A percentile compares a stretch with the other conserved stretches of the same genome.
Evolutionary conservation across 2,797 vertebrate genomes (phyloP).

Genomic region (Pygocentrus nattereri): DNA sequence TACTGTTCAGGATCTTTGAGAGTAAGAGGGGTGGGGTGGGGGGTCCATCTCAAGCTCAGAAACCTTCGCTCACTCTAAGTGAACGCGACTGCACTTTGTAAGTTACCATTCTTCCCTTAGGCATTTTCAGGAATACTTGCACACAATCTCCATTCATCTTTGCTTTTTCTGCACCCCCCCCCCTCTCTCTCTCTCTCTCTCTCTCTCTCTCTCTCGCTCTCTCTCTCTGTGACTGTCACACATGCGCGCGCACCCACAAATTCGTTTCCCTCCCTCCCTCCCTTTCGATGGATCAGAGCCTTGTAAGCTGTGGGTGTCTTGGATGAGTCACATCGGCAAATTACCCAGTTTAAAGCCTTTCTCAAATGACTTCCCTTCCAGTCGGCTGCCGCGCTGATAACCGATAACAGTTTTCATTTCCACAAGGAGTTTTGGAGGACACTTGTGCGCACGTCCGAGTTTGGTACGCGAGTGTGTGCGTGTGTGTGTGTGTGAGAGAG

Average conservation of each 20-base stretch:
- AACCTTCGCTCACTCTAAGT: conserved; percentile 31
- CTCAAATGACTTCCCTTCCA: conserved; percentile 83
- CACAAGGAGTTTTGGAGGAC: conserved; percentile 82
- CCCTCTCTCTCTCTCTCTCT: conserved; percentile 27
- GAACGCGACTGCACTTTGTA: conserved; percentile 52
- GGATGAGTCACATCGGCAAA: conserved; percentile 85
- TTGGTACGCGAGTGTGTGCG: conserved; percentile 56
- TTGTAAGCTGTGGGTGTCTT: conserved; percentile 80
- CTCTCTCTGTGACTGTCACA: conserved; percentile 30
- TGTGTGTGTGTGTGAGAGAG: not conserved
- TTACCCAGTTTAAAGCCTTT: conserved; percentile 82
- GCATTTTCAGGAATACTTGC: conserved; percentile 41
- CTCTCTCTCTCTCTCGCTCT: not conserved
- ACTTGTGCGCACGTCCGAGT: conserved; percentile 65
- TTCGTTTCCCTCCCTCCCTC: conserved; percentile 73
- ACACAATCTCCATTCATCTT: conserved; percentile 52
- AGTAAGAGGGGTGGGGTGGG: not conserved
- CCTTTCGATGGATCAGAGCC: conserved; percentile 75
- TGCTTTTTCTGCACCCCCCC: conserved; percentile 25
- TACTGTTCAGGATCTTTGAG: not conserved
- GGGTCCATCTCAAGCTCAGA: conserved; percentile 30
- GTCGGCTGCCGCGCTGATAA: conserved; percentile 79
- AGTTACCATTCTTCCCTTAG: conserved; percentile 44
- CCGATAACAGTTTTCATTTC: conserved; percentile 82
- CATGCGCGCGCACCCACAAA: conserved; percentile 27